Conservation (phyloP, 1,140 invertebrate species). For the Cyrtorhinus lividipennis region DNA sequence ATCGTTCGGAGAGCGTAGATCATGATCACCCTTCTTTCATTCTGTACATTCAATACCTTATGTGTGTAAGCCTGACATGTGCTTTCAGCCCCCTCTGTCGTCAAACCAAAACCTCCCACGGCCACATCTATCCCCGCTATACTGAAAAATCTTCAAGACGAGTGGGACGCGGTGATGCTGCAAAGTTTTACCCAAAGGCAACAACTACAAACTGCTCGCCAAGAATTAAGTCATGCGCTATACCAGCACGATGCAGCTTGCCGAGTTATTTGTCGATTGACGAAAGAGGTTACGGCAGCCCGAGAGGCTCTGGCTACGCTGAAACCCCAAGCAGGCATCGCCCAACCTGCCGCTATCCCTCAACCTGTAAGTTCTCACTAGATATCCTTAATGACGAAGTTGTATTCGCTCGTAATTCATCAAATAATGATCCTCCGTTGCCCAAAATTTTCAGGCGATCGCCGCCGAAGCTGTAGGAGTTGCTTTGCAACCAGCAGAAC, state of each 20-base stretch:
- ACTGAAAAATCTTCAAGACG: conserved; percentile 93
- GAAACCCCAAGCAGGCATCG: conserved; percentile 81
- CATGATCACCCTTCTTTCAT: too few species aligned
- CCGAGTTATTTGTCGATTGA: conserved; percentile 92
- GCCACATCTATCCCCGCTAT: conserved; percentile 97
- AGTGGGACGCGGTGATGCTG: conserved; percentile 99
- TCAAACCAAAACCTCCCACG: conserved; percentile 91
- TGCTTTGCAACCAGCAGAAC: conserved; percentile 65
- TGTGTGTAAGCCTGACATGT: too few species aligned
- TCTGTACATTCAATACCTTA: too few species aligned
- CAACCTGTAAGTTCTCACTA: conserved; percentile 43
- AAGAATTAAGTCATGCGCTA: conserved; percentile 81
- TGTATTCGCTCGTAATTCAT: too few species aligned
- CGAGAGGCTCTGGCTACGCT: conserved; percentile 93
- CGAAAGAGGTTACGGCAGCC: conserved; percentile 95
- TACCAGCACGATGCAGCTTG: conserved; percentile 98
- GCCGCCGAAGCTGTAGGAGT: conserved; percentile 60
- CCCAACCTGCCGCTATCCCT: conserved; percentile 38
- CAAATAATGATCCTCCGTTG: too few species aligned
- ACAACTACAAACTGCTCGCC: conserved; percentile 90
- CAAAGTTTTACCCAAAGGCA: conserved; percentile 92
- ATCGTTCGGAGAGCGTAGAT: too few species aligned
- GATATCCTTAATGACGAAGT: not conserved
- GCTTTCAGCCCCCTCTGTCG: conserved; percentile 63
- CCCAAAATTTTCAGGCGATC: conserved; percentile 35